phyloP scores from a whole-genome alignment of 2,888 invertebrate species.

The Oscheius sp. region DNA sequence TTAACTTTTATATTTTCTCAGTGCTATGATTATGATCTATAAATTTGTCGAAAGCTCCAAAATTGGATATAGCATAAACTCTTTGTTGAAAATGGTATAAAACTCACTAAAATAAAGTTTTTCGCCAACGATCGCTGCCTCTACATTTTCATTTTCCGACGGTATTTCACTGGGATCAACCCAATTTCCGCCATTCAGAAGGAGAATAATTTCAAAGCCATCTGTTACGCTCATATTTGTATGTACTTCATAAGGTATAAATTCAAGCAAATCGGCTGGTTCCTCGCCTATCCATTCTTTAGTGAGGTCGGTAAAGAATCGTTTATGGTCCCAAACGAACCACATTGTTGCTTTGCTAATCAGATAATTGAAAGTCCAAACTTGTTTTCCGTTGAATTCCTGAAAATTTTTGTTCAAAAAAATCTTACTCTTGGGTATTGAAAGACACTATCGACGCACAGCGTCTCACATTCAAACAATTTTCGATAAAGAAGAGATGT shows the following conservation, averaged over 20 bases:
- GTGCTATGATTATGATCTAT: no score
- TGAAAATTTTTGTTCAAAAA: constrained; percentile 9
- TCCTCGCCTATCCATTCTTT: constrained; percentile 84
- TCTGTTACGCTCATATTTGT: constrained; percentile 76
- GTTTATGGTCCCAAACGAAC: constrained; percentile 79
- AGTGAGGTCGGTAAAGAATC: constrained; percentile 92
- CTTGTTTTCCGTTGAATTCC: constrained; percentile 94
- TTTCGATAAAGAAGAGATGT: constrained; percentile 92
- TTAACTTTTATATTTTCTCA: no score
- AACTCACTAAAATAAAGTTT: constrained; percentile 25
- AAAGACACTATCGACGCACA: constrained; percentile 87
- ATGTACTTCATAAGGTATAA: constrained; percentile 93
- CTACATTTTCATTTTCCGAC: constrained; percentile 65
- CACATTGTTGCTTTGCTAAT: constrained; percentile 83
- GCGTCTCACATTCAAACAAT: constrained; percentile 89
- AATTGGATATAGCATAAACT: background rate
- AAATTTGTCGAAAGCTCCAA: no score
- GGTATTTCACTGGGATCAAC: constrained; percentile 80
- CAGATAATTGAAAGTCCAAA: constrained; percentile 82
- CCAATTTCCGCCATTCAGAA: constrained; percentile 97
- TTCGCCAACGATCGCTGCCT: constrained; percentile 58
- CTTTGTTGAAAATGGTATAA: background rate
- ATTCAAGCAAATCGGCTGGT: constrained; percentile 87
- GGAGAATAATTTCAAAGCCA: constrained; percentile 73
- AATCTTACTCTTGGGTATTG: constrained; percentile 81